Conservation (phyloP, 2,888 invertebrate genomes). For the Tinea trinotella region DNA sequence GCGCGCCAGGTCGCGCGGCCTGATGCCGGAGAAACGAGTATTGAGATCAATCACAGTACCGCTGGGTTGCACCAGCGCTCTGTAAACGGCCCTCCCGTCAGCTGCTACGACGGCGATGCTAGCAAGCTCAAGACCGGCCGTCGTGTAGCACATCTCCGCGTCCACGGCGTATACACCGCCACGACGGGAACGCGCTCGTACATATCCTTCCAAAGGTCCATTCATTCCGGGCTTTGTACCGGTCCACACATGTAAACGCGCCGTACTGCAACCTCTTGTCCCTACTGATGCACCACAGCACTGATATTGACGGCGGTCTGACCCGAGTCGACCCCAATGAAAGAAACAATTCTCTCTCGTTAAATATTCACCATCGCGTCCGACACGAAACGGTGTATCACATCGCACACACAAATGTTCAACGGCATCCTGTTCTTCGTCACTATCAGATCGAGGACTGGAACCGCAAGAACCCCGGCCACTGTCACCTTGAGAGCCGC, state of each 20-base stretch:
- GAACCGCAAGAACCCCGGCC: constrained; percentile 70
- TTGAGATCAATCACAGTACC: constrained; percentile 92
- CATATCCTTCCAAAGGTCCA: constrained; percentile 80
- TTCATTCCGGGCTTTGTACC: constrained; percentile 80
- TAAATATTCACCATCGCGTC: constrained; percentile 79
- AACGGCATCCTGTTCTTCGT: constrained; percentile 69
- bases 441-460: constrained; percentile 69
- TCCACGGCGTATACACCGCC: constrained; percentile 87
- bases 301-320: constrained; percentile 62
- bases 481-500: constrained; percentile 63
- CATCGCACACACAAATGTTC: constrained; percentile 82
- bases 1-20: constrained; percentile 66
- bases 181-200: constrained; percentile 69
- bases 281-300: constrained; percentile 74
- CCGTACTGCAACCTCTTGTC: constrained; percentile 76
- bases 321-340: constrained; percentile 89
- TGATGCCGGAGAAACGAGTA: constrained; percentile 95
- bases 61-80: constrained; percentile 87
- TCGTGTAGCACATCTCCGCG: constrained; percentile 98
- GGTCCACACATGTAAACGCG: constrained; percentile 83
- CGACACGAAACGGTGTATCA: constrained; percentile 79
- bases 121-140: constrained; percentile 87
- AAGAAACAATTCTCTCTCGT: constrained; percentile 83
- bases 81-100: constrained; percentile 84
- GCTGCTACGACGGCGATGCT: constrained; percentile 87